A percentile compares a stretch with the other conserved stretches of the same genome.
Conservation (phyloP, 2,797 vertebrate genomes). For the Microhierax caerulescens region DNA sequence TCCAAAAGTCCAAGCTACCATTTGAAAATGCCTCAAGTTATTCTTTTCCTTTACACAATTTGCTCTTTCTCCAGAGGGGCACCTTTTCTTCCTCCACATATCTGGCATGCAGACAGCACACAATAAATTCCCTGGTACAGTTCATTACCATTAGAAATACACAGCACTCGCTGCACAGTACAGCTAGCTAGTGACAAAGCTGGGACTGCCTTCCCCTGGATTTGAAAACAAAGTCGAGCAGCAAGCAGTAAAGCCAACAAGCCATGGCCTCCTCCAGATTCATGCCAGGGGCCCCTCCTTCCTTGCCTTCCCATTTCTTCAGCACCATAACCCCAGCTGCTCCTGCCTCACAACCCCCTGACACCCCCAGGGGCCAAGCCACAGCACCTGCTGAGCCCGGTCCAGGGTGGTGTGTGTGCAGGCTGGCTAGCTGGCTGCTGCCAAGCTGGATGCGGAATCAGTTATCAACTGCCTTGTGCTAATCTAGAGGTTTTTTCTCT, state of each 20-base stretch:
- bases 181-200: background rate
- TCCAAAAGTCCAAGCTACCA: background rate
- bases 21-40: background rate
- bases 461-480: background rate
- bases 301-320: background rate
- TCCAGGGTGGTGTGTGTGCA: rapidly evolving
- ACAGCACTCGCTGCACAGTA: background rate
- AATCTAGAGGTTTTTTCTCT: background rate
- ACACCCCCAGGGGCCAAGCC: rapidly evolving
- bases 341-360: background rate
- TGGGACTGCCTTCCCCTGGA: background rate
- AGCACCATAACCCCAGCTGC: background rate
- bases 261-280: background rate
- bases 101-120: rapidly evolving
- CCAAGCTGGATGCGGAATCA: background rate
- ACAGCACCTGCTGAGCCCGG: background rate
- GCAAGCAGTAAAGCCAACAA: background rate
- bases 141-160: background rate
- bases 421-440: background rate
- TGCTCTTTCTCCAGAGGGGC: background rate
- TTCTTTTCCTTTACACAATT: background rate
- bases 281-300: background rate
- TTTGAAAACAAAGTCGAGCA: background rate
- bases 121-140: background rate
- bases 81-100: rapidly evolving